Conservation (phyloP, 2,113 vertebrate species). For the Myocastor coypus region DNA sequence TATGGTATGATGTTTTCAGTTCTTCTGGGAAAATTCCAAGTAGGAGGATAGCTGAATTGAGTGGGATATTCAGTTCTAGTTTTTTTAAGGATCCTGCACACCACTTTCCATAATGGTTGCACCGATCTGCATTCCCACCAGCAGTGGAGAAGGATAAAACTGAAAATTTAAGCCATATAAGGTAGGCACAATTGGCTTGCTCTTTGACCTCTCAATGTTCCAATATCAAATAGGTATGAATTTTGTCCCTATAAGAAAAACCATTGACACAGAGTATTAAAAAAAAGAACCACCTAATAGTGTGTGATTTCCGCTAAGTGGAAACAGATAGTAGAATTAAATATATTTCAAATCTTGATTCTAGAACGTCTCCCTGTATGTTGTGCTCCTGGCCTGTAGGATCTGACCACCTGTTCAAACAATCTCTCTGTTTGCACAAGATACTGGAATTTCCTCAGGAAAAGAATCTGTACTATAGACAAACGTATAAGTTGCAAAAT, state of each 20-base stretch:
- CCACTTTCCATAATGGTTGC: too few relatives aligned
- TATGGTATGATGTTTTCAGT: too few relatives aligned
- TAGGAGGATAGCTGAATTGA: too few relatives aligned
- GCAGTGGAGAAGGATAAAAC: too few relatives aligned
- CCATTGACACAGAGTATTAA: neutral
- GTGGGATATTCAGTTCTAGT: too few relatives aligned
- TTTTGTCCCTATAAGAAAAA: conserved; percentile 34
- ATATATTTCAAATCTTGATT: neutral
- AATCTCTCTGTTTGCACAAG: neutral
- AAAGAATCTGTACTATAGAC: neutral
- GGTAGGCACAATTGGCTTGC: neutral
- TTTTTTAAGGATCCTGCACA: too few relatives aligned
- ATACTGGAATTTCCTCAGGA: neutral
- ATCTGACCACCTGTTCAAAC: neutral
- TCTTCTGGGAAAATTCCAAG: too few relatives aligned
- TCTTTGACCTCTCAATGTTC: neutral
- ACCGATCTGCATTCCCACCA: too few relatives aligned
- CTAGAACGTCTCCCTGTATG: neutral
- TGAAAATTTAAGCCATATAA: neutral
- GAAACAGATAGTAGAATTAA: neutral
- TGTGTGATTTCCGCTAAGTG: neutral
- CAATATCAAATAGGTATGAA: neutral
- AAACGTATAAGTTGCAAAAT: neutral
- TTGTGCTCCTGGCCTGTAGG: neutral
- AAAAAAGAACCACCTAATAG: conserved; percentile 8